Conservation (phyloP, 2,113 vertebrate genomes). For the Phodopus roborovskii region DNA sequence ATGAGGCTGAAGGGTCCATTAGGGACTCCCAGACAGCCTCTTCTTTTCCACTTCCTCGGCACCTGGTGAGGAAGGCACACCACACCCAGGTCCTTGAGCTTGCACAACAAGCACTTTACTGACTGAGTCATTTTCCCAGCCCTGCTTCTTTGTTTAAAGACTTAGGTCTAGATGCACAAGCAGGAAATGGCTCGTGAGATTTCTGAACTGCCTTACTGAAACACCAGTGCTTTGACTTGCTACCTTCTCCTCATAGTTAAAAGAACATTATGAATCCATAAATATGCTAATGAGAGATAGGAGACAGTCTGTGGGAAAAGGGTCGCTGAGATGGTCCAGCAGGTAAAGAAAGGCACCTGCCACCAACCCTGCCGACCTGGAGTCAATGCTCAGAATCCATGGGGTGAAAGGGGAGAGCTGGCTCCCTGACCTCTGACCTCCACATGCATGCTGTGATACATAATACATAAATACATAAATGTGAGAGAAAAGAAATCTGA, state of each 20-base stretch:
- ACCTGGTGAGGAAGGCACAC: neutral
- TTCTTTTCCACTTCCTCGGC: neutral
- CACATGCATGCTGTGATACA: neutral
- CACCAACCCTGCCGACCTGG: neutral
- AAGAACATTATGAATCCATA: too few species aligned
- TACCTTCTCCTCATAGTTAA: neutral
- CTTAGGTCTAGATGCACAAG: neutral
- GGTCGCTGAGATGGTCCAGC: neutral
- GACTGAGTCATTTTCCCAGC: neutral
- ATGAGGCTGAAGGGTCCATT: neutral
- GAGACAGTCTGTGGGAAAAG: neutral
- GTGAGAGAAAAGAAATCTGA: neutral
- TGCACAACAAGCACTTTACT: neutral
- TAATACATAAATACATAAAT: neutral
- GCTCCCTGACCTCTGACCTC: neutral
- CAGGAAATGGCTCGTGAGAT: neutral
- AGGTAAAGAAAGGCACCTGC: neutral
- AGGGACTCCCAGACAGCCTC: neutral
- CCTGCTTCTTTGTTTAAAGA: neutral
- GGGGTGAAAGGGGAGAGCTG: neutral
- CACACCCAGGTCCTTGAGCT: neutral
- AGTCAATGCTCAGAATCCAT: neutral
- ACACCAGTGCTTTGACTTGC: neutral
- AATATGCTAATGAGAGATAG: neutral
- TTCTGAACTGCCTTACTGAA: neutral